Conservation (phyloP, 2,113 vertebrate species). For the Brachirus orientalis region DNA sequence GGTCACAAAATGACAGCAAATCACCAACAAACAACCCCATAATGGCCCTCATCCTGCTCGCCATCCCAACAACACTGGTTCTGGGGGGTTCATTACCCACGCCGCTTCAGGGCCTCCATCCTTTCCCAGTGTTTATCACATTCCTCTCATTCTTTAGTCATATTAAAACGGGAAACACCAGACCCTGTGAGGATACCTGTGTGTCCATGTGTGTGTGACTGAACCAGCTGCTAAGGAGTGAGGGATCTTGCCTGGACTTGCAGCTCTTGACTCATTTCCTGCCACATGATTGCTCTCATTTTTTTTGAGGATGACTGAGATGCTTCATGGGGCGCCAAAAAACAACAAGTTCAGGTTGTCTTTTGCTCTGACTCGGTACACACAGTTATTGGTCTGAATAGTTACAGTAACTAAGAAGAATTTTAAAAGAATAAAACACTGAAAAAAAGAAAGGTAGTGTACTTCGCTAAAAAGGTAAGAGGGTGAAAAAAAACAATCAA, state of each 20-base stretch:
- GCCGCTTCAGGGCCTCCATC: constrained; percentile 53
- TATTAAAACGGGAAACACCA: constrained; percentile 39
- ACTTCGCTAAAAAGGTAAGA: no score
- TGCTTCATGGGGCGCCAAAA: neutral
- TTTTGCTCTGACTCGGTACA: neutral
- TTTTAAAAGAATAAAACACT: no score
- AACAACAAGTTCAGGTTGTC: constrained; percentile 19
- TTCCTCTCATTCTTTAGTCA: constrained; percentile 58
- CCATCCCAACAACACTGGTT: constrained; percentile 46
- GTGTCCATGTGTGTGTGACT: constrained; percentile 10
- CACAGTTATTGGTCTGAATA: no score
- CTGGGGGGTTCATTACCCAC: constrained; percentile 58
- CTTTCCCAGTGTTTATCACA: constrained; percentile 65
- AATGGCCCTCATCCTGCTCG: constrained; percentile 66
- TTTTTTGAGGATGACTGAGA: neutral
- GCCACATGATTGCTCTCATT: constrained; percentile 3
- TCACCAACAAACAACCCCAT: constrained; percentile 66
- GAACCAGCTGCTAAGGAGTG: constrained; percentile 55
- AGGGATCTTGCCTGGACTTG: constrained; percentile 45
- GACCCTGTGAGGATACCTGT: constrained; percentile 3
- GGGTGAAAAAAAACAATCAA: no score
- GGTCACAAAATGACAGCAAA: constrained; percentile 59
- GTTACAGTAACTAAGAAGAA: no score
- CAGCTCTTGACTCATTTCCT: constrained; percentile 46
- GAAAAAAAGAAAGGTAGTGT: no score